Evolutionary conservation across 2,888 invertebrate species (phyloP).

Genomic region (Patella pellucida): DNA sequence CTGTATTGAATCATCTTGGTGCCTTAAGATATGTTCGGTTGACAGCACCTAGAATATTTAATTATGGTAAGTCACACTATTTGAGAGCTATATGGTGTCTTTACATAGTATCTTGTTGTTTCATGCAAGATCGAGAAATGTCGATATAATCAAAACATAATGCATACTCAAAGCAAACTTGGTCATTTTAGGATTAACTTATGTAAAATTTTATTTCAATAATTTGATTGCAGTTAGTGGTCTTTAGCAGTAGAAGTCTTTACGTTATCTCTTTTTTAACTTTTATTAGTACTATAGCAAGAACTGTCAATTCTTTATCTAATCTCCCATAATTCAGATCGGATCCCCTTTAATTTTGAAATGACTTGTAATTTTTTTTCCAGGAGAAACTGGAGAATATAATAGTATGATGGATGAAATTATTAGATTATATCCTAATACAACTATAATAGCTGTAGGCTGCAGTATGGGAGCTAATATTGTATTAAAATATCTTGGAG

Average conservation of each 20-base stretch:
- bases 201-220: too few species aligned
- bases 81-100: too few species aligned
- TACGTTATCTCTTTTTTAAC: not conserved
- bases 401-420: constrained; percentile 85
- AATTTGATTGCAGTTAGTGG: too few species aligned
- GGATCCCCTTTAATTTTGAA: not conserved
- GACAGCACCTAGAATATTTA: constrained; percentile 89
- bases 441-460: constrained; percentile 87
- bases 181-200: too few species aligned
- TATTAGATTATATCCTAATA: constrained; percentile 80
- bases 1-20: constrained; percentile 94
- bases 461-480: constrained; percentile 95
- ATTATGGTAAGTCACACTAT: constrained; percentile 81
- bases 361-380: constrained; percentile 15
- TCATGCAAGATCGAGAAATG: too few species aligned
- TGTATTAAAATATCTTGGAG: constrained; percentile 92
- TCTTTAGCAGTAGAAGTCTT: too few species aligned
- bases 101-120: too few species aligned
- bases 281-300: not conserved
- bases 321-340: not conserved
- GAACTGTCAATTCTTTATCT: too few species aligned
- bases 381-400: constrained; percentile 91
- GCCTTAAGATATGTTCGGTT: constrained; percentile 87
- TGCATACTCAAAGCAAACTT: too few species aligned
- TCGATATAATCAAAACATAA: too few species aligned